Evolutionary conservation across 64 coral and sea anemone species (phyloP), one percentile per base, ranked within the genome.

Genomic region (Orbicella faveolata): DNA sequence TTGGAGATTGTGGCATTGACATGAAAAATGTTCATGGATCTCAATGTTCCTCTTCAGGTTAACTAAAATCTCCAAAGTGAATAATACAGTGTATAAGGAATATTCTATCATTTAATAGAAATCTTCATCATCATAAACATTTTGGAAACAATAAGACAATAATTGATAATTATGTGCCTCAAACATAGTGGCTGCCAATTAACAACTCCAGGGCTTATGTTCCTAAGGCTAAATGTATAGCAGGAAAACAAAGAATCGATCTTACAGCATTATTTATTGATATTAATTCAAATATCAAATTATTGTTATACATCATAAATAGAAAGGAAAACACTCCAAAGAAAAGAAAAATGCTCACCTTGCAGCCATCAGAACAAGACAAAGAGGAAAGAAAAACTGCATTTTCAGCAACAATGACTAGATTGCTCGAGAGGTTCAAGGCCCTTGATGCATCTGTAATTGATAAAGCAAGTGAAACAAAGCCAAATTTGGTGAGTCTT

Each of bases 281-380:
- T 63, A 17, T 15, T 62, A 13, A 26, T 37, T 64, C 55, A 59
- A 16, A 59, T 12, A 59, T 59, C 0, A 59, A 14, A 14, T 59
- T 16, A 59, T 59, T 70, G 30, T 70, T 26, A 11, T 7, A 11
- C 7, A 48, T 70, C 30, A 12, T 7, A 12, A 59, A 26, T 23
- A 85, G 82, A 23, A 52, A 41, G 9, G 11, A 64, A 1, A 85
- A 17, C 44, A 51, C 37, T 9, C 65, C 82, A 52, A 85, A 72
- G 82, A 85, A 73, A 44, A 72, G 64, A 72, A 72, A 48, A 85
- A 52, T 66, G 23, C 18, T 72, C 17, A 54, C n/a, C 65, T 85
- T 20, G 1, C 36, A 73, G 11, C 65, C 82, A 30, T 36, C 35
- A 8, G 9, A 11, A 26, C 67, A 20, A 70, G 7, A 2, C 20